Percentiles rank a stretch among this genome's conserved stretches.
Evolutionary conservation across 1,140 invertebrate species (phyloP).

Genomic region (Sycophaga agraensis): DNA sequence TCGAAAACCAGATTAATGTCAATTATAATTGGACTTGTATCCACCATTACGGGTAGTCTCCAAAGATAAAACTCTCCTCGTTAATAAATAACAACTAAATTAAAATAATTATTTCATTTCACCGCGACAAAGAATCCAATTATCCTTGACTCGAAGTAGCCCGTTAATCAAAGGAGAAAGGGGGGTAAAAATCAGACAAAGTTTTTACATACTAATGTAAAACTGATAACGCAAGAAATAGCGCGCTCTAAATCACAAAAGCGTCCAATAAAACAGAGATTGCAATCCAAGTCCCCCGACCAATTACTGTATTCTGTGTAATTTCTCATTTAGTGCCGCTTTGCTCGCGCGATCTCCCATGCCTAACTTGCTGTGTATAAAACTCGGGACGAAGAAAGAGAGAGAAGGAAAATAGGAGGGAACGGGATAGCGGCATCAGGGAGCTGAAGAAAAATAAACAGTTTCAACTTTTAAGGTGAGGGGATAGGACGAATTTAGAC

Average conservation of each 20-base stretch:
- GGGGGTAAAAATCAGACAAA: background rate
- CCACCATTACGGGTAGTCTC: no score
- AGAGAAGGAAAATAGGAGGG: constrained; percentile 8
- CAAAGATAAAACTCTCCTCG: no score
- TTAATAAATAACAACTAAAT: no score
- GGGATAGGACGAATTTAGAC: no score
- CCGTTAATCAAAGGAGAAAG: background rate
- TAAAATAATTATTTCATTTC: background rate
- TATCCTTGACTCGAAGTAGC: background rate
- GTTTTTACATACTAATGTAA: constrained; percentile 8
- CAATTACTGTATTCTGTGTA: constrained; percentile 23
- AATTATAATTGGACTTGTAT: no score
- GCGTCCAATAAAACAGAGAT: constrained; percentile 17
- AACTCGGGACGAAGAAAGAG: background rate
- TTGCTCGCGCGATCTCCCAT: constrained; percentile 18
- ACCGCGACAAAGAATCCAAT: no score
- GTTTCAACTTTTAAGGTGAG: no score
- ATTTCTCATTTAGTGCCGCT: constrained; percentile 25
- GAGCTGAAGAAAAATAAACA: background rate
- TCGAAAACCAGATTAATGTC: no score
- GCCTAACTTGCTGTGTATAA: constrained; percentile 17
- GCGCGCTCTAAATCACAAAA: constrained; percentile 9
- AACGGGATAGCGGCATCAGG: background rate
- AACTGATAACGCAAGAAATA: constrained; percentile 9
- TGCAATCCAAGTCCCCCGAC: constrained; percentile 4